phyloP scores from a whole-genome alignment of 2,113 vertebrate species.

The Taxidea taxus region DNA sequence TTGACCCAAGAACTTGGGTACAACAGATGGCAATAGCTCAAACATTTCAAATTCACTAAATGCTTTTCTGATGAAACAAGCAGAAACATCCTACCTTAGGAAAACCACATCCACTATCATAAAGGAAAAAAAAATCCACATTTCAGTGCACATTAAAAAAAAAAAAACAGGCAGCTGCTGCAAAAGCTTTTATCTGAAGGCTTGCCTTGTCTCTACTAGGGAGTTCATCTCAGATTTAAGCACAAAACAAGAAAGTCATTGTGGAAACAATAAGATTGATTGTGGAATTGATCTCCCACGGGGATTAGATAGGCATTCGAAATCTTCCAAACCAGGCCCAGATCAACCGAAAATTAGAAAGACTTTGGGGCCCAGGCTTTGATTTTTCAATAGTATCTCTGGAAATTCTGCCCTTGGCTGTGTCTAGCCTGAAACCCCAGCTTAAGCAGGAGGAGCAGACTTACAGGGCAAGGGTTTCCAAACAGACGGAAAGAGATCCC shows the following conservation, averaged over 20 bases:
- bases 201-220: not conserved
- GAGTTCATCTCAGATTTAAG: constrained; percentile 65
- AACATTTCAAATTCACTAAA: constrained; percentile 28
- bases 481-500: constrained; percentile 18
- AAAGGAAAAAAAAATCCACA: constrained; percentile 28
- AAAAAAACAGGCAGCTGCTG: constrained; percentile 59
- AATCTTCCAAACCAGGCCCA: constrained; percentile 65
- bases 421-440: not conserved
- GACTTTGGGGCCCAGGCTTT: constrained; percentile 38
- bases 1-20: not conserved
- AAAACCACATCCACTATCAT: constrained; percentile 42
- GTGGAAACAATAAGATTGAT: constrained; percentile 70
- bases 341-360: constrained; percentile 67
- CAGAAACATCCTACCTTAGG: constrained; percentile 47
- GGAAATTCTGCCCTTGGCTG: constrained; percentile 41
- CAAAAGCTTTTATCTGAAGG: constrained; percentile 59
- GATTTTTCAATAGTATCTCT: constrained; percentile 32
- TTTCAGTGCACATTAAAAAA: constrained; percentile 34
- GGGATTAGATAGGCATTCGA: constrained; percentile 79
- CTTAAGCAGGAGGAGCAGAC: not conserved
- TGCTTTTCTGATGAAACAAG: constrained; percentile 47
- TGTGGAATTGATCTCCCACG: constrained; percentile 76
- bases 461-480: not conserved
- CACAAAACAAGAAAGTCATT: constrained; percentile 56
- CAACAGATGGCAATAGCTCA: not conserved